phyloP scores from a whole-genome alignment of 2,113 vertebrate genomes.

The Camelus bactrianus region DNA sequence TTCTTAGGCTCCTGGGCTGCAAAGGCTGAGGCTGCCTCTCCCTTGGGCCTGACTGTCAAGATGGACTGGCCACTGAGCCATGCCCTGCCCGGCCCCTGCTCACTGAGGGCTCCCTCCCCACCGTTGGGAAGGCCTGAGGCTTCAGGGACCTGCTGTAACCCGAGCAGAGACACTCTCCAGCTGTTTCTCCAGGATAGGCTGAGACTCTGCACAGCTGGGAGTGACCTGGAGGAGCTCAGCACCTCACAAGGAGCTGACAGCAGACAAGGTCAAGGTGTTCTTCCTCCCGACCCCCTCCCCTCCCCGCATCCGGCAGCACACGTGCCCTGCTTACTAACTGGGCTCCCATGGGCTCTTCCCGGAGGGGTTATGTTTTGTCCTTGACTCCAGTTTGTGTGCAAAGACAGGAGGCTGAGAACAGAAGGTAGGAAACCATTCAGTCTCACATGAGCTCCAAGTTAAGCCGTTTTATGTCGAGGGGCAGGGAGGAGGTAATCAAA shows the following conservation, averaged over 20 bases:
- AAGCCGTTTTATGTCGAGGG: background rate
- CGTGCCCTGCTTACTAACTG: background rate
- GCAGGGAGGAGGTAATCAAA: background rate
- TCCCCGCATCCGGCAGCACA: background rate
- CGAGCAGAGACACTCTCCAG: background rate
- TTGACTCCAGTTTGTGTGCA: background rate
- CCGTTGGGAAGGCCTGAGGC: background rate
- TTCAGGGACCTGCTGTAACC: background rate
- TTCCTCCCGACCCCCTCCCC: no score
- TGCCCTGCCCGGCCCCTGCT: background rate
- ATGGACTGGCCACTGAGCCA: background rate
- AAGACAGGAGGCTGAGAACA: background rate
- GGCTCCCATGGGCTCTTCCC: background rate
- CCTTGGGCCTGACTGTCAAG: background rate
- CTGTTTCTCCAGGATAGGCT: background rate
- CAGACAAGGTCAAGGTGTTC: background rate
- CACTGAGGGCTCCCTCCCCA: background rate
- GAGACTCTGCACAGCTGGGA: background rate
- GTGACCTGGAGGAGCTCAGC: background rate
- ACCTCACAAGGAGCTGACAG: accelerated
- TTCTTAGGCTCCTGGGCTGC: background rate
- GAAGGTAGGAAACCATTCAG: background rate
- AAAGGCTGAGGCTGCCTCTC: background rate
- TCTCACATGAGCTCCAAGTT: background rate
- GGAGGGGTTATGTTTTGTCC: background rate